These are phyloP conservation scores for Cheilosia variabilis DNA, from an alignment of 2,888 invertebrate genomes.

Conservation along the genomic window DNA sequence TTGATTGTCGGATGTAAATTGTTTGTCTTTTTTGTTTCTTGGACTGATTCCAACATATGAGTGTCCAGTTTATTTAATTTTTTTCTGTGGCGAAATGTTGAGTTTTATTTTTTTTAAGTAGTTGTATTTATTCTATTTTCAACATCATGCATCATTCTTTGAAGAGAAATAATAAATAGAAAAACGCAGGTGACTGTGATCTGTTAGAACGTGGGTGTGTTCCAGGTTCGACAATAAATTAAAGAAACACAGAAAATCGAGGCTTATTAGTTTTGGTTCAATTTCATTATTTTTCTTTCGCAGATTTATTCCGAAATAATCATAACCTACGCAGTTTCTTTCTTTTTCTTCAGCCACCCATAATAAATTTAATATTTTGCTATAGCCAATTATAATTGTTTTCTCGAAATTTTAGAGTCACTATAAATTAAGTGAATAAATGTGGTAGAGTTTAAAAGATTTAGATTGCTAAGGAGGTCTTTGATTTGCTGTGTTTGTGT, in stretches of 20 bases:
- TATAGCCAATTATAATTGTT: too few relatives aligned
- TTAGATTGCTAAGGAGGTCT: too few relatives aligned
- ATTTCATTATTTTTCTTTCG: neutral
- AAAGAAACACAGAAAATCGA: neutral
- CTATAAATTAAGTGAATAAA: too few relatives aligned
- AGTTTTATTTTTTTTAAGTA: slow-evolving; percentile 21
- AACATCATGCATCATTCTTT: slow-evolving; percentile 34
- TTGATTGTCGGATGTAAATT: slow-evolving; percentile 23
- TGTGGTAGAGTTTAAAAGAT: too few relatives aligned
- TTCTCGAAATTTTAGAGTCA: too few relatives aligned
- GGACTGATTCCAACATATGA: slow-evolving; percentile 45
- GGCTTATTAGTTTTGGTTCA: neutral
- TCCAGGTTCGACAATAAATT: slow-evolving; percentile 21
- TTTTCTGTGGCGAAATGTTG: slow-evolving; percentile 16
- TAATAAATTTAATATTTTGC: too few relatives aligned
- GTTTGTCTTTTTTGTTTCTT: slow-evolving; percentile 30
- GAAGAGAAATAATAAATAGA: slow-evolving; percentile 28
- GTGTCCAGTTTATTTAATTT: slow-evolving; percentile 31
- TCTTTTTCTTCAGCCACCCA: too few relatives aligned
- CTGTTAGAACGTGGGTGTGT: slow-evolving; percentile 1
- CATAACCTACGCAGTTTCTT: too few relatives aligned
- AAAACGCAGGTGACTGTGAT: slow-evolving; percentile 34
- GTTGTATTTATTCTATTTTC: slow-evolving; percentile 7
- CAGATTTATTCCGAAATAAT: too few relatives aligned
- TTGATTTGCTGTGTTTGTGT: too few relatives aligned